These are phyloP conservation scores for Laticauda colubrina DNA, from an alignment of 2,113 vertebrate species.

Conservation along the genomic window DNA sequence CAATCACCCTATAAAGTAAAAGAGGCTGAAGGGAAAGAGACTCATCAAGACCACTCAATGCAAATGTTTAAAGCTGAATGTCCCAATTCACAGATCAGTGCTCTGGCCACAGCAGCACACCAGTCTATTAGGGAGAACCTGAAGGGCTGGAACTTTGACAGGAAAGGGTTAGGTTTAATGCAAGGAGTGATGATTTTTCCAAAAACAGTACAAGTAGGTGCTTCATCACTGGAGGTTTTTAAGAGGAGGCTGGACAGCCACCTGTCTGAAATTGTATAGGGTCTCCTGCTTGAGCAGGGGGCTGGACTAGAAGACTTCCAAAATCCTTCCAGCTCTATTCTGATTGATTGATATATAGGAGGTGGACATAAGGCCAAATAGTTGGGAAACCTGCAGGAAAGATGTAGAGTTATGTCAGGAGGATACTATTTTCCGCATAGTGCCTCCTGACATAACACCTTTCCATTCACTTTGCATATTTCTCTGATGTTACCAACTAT, in stretches of 20 bases:
- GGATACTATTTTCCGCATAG: not conserved
- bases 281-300: not conserved
- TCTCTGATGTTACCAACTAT: not conserved
- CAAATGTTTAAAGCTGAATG: not conserved
- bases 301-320: not conserved
- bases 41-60: not conserved
- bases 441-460: not conserved
- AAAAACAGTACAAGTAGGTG: not conserved
- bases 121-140: too few species aligned
- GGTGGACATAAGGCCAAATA: not conserved
- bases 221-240: not conserved
- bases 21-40: not conserved
- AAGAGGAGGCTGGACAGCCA: not conserved
- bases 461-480: not conserved
- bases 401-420: not conserved
- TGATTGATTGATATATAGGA: not conserved
- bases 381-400: not conserved
- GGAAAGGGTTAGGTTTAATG: not conserved
- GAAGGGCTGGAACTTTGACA: not conserved
- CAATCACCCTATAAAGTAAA: not conserved
- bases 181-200: not conserved
- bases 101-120: not conserved
- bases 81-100: not conserved
- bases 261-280: not conserved
- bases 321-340: not conserved